A percentile compares a stretch with the other conserved stretches of the same genome.
Conservation (phyloP, 2,797 vertebrate species). For the Lepilemur ruficaudatus region DNA sequence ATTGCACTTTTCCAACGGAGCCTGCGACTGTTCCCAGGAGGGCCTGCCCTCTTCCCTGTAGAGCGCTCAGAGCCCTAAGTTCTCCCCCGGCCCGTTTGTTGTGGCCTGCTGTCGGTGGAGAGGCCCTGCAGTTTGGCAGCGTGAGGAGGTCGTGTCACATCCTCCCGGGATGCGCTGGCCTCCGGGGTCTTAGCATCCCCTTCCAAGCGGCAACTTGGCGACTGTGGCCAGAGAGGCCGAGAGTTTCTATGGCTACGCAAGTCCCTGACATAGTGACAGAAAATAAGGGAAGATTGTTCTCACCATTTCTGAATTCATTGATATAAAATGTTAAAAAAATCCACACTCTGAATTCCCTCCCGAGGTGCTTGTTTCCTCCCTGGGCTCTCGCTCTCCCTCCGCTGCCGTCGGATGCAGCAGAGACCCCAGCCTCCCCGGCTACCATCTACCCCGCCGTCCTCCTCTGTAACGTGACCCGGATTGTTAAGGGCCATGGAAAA, state of each 20-base stretch:
- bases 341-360: neutral
- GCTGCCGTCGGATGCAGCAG: no score
- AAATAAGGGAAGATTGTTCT: conserved; percentile 51
- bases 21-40: conserved; percentile 75
- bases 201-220: conserved; percentile 28
- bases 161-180: conserved; percentile 68
- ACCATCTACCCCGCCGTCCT: no score
- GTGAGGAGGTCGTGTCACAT: conserved; percentile 71
- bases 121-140: conserved; percentile 76
- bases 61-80: conserved; percentile 75
- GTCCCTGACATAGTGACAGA: neutral
- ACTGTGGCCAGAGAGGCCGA: conserved; percentile 54
- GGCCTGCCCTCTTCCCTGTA: conserved; percentile 76
- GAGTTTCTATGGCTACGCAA: conserved; percentile 60
- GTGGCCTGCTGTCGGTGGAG: conserved; percentile 73
- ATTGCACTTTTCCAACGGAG: conserved; percentile 67
- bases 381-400: no score
- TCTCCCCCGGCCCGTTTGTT: conserved; percentile 75
- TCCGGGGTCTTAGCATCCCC: conserved; percentile 58
- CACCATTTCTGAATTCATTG: conserved; percentile 27
- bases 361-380: neutral
- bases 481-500: no score
- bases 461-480: no score
- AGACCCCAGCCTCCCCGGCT: no score
- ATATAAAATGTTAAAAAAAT: neutral